A percentile compares a stretch with the other conserved stretches of the same genome.
phyloP scores from a whole-genome alignment of 2,797 vertebrate species.

The Linurgus olivaceus region DNA sequence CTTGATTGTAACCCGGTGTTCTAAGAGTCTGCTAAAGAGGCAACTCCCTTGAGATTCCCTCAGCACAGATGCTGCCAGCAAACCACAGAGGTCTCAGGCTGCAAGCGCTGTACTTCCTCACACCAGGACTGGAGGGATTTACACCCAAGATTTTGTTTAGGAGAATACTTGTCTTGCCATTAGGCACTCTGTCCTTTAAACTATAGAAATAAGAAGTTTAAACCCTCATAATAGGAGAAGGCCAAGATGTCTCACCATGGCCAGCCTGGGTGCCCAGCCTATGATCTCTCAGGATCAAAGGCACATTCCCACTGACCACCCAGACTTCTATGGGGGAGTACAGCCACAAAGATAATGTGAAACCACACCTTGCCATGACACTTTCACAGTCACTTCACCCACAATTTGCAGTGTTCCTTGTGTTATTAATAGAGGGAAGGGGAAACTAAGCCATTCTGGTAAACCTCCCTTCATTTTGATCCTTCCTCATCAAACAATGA shows the following conservation, averaged over 20 bases:
- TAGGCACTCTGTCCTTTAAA: neutral
- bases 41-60: neutral
- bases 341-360: neutral
- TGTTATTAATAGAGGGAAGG: neutral
- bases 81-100: neutral
- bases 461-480: neutral
- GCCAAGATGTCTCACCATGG: neutral
- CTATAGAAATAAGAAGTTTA: neutral
- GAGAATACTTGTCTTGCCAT: neutral
- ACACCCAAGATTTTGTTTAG: neutral
- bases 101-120: neutral
- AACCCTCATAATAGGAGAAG: neutral
- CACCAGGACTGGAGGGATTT: neutral
- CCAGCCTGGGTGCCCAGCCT: neutral
- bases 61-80: neutral
- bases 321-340: neutral
- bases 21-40: neutral
- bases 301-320: neutral
- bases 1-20: neutral
- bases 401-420: neutral
- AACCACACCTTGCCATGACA: neutral
- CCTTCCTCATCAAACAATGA: neutral
- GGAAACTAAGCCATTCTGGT: neutral
- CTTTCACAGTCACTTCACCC: neutral
- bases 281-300: neutral